Percentiles rank a stretch among this genome's conserved stretches.
phyloP scores from a whole-genome alignment of 2,113 vertebrate species.

The Emydocephalus ijimae region DNA sequence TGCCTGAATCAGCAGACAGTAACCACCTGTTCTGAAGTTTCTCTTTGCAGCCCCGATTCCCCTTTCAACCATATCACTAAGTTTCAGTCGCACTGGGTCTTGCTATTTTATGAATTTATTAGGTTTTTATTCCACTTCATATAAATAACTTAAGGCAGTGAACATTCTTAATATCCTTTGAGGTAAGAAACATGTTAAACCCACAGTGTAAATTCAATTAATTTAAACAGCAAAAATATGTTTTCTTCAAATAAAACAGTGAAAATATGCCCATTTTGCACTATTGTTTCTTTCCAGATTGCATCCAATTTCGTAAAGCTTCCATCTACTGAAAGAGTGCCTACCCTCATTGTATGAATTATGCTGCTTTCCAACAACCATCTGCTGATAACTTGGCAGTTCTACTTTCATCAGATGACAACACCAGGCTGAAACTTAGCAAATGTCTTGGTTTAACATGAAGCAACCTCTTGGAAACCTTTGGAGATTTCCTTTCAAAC shows the following conservation, averaged over 20 bases:
- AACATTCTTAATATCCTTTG: neutral
- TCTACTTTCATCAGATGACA: neutral
- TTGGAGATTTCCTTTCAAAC: neutral
- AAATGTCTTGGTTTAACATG: neutral
- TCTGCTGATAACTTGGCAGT: neutral
- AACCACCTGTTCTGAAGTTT: neutral
- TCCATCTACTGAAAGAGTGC: neutral
- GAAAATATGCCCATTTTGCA: neutral
- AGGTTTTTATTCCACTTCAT: neutral
- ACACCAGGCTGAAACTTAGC: neutral
- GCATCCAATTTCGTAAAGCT: neutral
- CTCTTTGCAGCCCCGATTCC: neutral
- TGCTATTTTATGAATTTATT: neutral
- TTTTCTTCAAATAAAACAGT: neutral
- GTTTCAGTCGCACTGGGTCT: neutral
- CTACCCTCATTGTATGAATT: neutral
- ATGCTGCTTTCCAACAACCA: neutral
- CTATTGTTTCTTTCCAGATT: neutral
- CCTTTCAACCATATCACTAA: neutral
- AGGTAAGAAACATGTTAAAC: neutral
- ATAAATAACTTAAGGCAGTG: neutral
- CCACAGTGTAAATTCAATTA: neutral
- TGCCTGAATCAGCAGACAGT: neutral
- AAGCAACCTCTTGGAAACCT: neutral
- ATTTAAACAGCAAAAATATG: neutral